These are phyloP conservation scores for Diplodus puntazzo DNA, from an alignment of 2,797 vertebrate genomes.

Conservation along the genomic window DNA sequence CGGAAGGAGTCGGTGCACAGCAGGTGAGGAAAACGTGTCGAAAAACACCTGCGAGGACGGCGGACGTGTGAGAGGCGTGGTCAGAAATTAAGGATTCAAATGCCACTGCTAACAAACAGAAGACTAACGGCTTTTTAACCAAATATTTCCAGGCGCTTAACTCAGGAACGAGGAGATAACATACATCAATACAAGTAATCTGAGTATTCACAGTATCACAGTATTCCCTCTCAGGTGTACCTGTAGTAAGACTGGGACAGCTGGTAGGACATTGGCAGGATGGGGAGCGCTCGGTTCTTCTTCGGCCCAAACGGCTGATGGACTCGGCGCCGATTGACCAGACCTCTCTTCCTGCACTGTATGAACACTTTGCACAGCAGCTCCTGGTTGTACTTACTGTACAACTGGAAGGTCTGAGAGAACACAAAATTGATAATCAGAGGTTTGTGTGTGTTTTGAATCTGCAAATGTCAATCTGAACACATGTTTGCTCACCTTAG, in stretches of 20 bases:
- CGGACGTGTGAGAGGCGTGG: neutral
- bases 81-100: neutral
- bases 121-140: too few species aligned
- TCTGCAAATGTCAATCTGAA: too few species aligned
- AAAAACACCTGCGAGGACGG: constrained; percentile 87
- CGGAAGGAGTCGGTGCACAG: constrained; percentile 89
- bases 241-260: constrained; percentile 96
- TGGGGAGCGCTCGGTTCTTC: constrained; percentile 93
- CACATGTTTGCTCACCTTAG: too few species aligned
- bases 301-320: constrained; percentile 87
- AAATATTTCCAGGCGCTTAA: too few species aligned
- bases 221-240: constrained; percentile 69
- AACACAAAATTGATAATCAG: neutral
- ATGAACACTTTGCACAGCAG: constrained; percentile 91
- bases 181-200: neutral
- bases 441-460: neutral
- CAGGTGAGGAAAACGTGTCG: constrained; percentile 91
- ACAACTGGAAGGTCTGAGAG: constrained; percentile 91
- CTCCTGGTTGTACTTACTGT: constrained; percentile 90
- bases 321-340: constrained; percentile 93
- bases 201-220: neutral
- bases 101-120: neutral
- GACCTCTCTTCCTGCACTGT: constrained; percentile 88
- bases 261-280: constrained; percentile 97
- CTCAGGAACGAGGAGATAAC: too few species aligned